A percentile compares a stretch with the other conserved stretches of the same genome.
Evolutionary conservation across 1,140 invertebrate species (phyloP).

Genomic region (Aleiodes sp.): DNA sequence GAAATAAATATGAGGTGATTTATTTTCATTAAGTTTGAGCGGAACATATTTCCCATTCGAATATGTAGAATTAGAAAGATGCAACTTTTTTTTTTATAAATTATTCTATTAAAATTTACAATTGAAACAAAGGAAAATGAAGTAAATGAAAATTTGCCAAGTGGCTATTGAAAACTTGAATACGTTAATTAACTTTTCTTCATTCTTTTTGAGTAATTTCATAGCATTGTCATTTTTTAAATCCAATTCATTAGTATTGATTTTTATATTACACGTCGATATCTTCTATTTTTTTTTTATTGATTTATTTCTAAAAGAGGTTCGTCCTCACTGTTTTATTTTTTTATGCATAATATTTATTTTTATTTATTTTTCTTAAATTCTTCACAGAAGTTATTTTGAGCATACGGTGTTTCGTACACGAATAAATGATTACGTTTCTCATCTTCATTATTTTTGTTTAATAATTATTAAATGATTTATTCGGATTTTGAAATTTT

Average conservation of each 20-base stretch:
- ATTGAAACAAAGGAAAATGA: neutral
- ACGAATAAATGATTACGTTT: conserved; percentile 23
- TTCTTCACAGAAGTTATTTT: conserved; percentile 26
- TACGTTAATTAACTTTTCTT: neutral
- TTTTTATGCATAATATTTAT: neutral
- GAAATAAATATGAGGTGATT: no score
- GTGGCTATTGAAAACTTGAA: conserved; percentile 10
- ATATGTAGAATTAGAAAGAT: conserved; percentile 8
- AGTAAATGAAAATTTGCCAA: neutral
- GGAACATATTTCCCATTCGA: neutral
- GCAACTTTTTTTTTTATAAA: neutral
- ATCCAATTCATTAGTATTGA: neutral
- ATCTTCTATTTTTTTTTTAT: neutral
- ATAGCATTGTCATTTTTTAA: neutral
- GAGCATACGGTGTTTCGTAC: conserved; percentile 30
- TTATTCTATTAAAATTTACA: conserved; percentile 3
- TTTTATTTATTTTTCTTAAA: conserved; percentile 14
- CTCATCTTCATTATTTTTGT: neutral
- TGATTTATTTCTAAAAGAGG: conserved; percentile 2
- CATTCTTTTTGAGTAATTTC: neutral
- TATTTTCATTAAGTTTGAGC: no score
- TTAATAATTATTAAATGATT: neutral
- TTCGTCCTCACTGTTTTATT: neutral
- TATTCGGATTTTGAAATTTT: neutral
- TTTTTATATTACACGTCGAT: neutral